Evolutionary conservation across 2,113 vertebrate species (phyloP).

Genomic region (Cynoglossus semilaevis): DNA sequence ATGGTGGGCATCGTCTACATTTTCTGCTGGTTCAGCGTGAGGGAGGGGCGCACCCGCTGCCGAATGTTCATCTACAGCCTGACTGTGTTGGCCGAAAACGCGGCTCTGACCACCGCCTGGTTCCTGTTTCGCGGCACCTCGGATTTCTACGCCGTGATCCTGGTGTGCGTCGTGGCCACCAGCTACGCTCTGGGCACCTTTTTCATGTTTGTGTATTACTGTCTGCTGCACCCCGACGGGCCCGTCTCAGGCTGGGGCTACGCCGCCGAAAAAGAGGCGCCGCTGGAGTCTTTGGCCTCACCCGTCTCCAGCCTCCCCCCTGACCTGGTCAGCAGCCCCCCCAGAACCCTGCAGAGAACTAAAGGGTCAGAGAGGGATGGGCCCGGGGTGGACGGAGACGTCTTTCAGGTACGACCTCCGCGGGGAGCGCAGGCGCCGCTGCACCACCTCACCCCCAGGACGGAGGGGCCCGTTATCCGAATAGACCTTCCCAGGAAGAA

Average conservation of each 20-base stretch:
- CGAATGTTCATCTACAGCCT: constrained; percentile 91
- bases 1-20: constrained; percentile 97
- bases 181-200: constrained; percentile 96
- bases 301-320: constrained; percentile 67
- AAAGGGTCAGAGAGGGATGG: constrained; percentile 86
- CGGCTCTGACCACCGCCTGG: constrained; percentile 89
- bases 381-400: constrained; percentile 79
- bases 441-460: constrained; percentile 78
- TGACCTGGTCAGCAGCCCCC: constrained; percentile 86
- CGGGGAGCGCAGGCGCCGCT: constrained; percentile 73
- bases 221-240: constrained; percentile 92
- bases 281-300: constrained; percentile 62
- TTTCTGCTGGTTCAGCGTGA: constrained; percentile 99
- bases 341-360: constrained; percentile 94
- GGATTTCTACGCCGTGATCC: constrained; percentile 87
- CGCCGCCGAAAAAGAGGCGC: constrained; percentile 74
- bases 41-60: constrained; percentile 91
- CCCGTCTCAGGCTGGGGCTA: constrained; percentile 81
- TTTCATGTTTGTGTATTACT: constrained; percentile 99
- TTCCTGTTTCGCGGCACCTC: constrained; percentile 83
- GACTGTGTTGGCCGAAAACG: constrained; percentile 87
- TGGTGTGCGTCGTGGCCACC: constrained; percentile 90
- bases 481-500: constrained; percentile 97
- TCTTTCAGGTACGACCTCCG: constrained; percentile 91
- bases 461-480: constrained; percentile 92